Percentiles rank a stretch among this genome's conserved stretches.
Conservation (phyloP, 2,888 invertebrate genomes). For the Meiosimyza platycephala region DNA sequence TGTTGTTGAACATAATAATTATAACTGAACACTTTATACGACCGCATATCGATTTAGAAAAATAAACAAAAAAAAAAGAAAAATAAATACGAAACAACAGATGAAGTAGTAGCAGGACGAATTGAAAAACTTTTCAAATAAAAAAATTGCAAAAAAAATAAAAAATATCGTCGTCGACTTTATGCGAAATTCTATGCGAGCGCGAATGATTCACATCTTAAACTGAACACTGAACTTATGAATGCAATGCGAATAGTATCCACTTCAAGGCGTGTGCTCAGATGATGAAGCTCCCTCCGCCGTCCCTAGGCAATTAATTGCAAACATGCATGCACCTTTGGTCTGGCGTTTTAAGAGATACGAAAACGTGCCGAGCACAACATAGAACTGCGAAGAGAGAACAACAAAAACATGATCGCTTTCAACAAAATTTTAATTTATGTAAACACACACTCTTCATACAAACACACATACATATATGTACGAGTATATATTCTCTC, state of each 20-base stretch:
- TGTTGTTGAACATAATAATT: neutral
- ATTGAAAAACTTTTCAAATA: constrained; percentile 9
- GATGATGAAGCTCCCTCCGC: neutral
- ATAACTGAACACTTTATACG: constrained; percentile 19
- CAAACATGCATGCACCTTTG: too few species aligned
- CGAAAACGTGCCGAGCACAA: constrained; percentile 3
- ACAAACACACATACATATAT: too few species aligned
- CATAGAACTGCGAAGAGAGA: neutral
- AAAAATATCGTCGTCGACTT: neutral
- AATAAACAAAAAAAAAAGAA: neutral
- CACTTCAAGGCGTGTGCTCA: constrained; percentile 4
- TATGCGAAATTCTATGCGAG: constrained; percentile 19
- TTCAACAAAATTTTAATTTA: too few species aligned
- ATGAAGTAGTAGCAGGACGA: constrained; percentile 19
- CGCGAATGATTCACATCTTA: constrained; percentile 32
- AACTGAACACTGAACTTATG: constrained; percentile 31
- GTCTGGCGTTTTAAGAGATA: constrained; percentile 25
- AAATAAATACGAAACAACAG: neutral
- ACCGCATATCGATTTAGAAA: constrained; percentile 12
- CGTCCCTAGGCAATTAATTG: neutral
- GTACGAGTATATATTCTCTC: too few species aligned
- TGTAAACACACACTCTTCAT: too few species aligned
- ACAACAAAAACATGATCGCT: too few species aligned
- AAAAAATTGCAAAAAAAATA: constrained; percentile 4
- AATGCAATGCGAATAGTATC: constrained; percentile 16